Percentiles rank a stretch among this genome's conserved stretches.
Conservation (phyloP, 1,140 invertebrate species). For the Hycleus phaleratus region DNA sequence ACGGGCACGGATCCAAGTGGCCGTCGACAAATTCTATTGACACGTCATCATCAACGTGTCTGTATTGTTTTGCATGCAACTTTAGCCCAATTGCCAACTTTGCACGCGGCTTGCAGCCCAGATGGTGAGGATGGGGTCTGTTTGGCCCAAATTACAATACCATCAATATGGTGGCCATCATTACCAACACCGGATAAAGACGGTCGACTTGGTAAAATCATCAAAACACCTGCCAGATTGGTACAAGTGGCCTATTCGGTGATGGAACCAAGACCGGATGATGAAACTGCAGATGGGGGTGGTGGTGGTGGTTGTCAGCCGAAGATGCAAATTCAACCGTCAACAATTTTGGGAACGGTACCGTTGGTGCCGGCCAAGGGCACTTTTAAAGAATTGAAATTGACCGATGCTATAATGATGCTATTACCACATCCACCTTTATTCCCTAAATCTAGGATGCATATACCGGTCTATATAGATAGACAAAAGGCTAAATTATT, state of each 20-base stretch:
- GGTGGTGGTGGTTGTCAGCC: constrained; percentile 56
- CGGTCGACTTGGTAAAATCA: constrained; percentile 45
- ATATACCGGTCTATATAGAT: constrained; percentile 79
- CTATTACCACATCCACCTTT: constrained; percentile 78
- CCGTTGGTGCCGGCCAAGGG: constrained; percentile 67
- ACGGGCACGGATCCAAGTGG: constrained; percentile 70
- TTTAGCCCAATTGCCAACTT: constrained; percentile 46
- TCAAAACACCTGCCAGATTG: constrained; percentile 59
- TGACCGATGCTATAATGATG: constrained; percentile 71
- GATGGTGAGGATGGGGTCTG: constrained; percentile 85
- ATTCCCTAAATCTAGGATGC: constrained; percentile 79
- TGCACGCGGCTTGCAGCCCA: constrained; percentile 77
- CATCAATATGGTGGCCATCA: constrained; percentile 81
- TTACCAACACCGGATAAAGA: constrained; percentile 52
- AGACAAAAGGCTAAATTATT: constrained; percentile 54
- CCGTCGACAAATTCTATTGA: constrained; percentile 45
- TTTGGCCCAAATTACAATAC: constrained; percentile 72
- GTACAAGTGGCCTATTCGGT: constrained; percentile 78
- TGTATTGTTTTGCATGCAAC: constrained; percentile 69
- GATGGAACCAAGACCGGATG: constrained; percentile 63
- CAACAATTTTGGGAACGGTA: constrained; percentile 62
- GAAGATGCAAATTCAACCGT: constrained; percentile 68
- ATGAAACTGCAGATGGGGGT: constrained; percentile 23
- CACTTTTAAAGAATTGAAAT: constrained; percentile 71
- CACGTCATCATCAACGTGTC: constrained; percentile 53